A percentile compares a stretch with the other conserved stretches of the same genome.
Evolutionary conservation across 2,797 vertebrate genomes (phyloP).

Genomic region (Margarornis squamiger): DNA sequence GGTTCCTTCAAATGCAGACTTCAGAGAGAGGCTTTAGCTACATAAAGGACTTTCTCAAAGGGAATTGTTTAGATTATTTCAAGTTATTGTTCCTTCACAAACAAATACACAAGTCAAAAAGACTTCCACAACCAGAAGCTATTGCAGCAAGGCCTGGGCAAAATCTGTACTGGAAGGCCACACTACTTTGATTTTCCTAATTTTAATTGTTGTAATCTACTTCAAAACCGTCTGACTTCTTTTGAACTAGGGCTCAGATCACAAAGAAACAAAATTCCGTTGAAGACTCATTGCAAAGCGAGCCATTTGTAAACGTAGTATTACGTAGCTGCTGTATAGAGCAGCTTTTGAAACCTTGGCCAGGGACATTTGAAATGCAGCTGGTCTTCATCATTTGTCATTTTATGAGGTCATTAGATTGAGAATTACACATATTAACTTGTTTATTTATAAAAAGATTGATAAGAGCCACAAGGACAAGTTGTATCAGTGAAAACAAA

Average conservation of each 20-base stretch:
- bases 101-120: conserved; percentile 4
- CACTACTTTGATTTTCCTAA: neutral
- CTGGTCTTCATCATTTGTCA: conserved; percentile 50
- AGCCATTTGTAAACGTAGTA: neutral
- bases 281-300: neutral
- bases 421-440: conserved; percentile 6
- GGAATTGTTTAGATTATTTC: neutral
- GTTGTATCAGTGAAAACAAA: conserved; percentile 39
- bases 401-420: conserved; percentile 41
- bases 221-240: neutral
- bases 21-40: neutral
- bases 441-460: neutral
- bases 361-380: conserved; percentile 14
- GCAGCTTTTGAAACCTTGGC: neutral
- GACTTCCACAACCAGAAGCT: neutral
- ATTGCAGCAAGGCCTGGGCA: neutral
- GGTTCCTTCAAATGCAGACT: neutral
- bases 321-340: too few species aligned
- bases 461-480: conserved; percentile 18
- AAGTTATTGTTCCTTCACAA: neutral
- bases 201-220: neutral
- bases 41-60: neutral
- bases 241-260: neutral
- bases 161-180: neutral
- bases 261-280: neutral